Conservation (phyloP, 2,888 invertebrate species). For the Drosophila eohydei region DNA sequence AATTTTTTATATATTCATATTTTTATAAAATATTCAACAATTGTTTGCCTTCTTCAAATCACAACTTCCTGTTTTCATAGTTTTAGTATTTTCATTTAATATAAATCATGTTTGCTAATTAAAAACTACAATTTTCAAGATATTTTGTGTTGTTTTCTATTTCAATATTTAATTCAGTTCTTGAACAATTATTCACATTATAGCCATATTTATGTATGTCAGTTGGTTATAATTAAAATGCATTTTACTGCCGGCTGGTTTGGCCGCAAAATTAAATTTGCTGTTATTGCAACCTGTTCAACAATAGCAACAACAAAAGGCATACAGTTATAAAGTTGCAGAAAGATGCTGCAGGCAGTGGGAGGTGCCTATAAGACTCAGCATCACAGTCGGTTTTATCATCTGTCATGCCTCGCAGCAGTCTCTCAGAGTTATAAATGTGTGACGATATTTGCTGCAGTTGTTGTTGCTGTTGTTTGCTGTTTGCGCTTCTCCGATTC, state of each 20-base stretch:
- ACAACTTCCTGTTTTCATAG: not conserved
- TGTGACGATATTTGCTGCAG: slow-evolving; percentile 15
- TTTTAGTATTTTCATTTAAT: not conserved
- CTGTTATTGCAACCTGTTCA: slow-evolving; percentile 40
- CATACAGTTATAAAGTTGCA: slow-evolving; percentile 37
- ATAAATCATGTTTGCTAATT: not conserved
- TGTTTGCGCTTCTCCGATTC: slow-evolving; percentile 37
- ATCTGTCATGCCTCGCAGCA: slow-evolving; percentile 39
- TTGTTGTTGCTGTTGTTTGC: slow-evolving; percentile 7
- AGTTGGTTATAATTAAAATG: slow-evolving; percentile 24
- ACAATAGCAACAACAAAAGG: slow-evolving; percentile 9
- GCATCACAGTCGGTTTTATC: slow-evolving; percentile 22
- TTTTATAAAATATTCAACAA: not conserved
- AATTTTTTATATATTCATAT: not conserved
- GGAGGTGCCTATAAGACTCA: not conserved
- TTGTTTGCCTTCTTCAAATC: not conserved
- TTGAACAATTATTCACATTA: not conserved
- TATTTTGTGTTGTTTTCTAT: not conserved
- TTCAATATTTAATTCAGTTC: not conserved
- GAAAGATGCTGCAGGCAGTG: slow-evolving; percentile 8
- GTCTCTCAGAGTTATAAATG: slow-evolving; percentile 41
- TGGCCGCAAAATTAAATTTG: slow-evolving; percentile 35
- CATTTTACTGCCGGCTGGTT: slow-evolving; percentile 26
- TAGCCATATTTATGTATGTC: not conserved
- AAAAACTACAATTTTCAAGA: not conserved